Conservation (phyloP, 1,140 invertebrate species). For the Phymorhynchus buccinoides region DNA sequence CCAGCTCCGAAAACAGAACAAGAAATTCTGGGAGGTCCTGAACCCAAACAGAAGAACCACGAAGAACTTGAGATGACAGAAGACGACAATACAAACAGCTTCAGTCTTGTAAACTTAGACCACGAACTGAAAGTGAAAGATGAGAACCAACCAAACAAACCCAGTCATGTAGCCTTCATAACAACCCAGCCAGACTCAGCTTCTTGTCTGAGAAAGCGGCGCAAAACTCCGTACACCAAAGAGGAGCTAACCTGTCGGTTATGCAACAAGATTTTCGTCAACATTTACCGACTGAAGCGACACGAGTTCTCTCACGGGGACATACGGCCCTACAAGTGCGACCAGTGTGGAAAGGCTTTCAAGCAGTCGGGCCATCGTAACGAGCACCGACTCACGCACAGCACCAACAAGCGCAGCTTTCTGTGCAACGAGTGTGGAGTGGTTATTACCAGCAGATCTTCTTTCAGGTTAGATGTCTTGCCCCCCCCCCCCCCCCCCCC, state of each 20-base stretch:
- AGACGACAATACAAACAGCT: background rate
- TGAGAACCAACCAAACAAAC: no score
- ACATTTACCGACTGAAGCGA: conserved; percentile 42
- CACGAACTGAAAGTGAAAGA: background rate
- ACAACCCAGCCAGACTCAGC: background rate
- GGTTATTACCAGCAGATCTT: conserved; percentile 43
- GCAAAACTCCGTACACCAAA: conserved; percentile 35
- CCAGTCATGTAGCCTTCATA: background rate
- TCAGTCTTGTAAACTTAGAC: background rate
- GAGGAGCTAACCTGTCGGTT: conserved; percentile 42
- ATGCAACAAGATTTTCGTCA: conserved; percentile 43
- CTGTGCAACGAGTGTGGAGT: conserved; percentile 46
- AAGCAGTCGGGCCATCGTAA: conserved; percentile 48
- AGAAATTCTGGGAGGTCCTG: background rate
- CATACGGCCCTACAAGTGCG: conserved; percentile 39
- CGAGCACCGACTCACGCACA: conserved; percentile 46
- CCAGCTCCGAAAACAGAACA: background rate
- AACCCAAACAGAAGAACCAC: background rate
- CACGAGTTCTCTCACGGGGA: conserved; percentile 43
- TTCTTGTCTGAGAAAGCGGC: conserved; percentile 1
- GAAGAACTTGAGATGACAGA: no score
- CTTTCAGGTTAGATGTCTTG: conserved; percentile 24
- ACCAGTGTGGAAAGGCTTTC: conserved; percentile 44
- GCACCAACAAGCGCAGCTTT: conserved; percentile 38
- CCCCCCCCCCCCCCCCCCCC: no score